Evolutionary conservation across 2,888 invertebrate genomes (phyloP), one percentile per base, ranked within the genome.

Genomic region (Rotaria macrura): DNA sequence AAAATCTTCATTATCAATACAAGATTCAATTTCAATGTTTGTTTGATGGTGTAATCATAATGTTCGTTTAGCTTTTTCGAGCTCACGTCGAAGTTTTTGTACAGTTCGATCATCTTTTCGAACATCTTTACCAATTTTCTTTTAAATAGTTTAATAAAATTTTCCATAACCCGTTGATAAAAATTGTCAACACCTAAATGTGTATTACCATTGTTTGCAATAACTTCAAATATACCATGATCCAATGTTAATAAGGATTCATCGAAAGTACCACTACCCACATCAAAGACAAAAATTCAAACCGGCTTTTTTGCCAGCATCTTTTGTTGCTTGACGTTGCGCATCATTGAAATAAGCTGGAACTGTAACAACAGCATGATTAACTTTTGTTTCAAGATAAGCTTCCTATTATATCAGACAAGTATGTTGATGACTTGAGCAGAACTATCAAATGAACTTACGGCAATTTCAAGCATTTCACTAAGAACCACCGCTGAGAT

Each of bases 331-430:
- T 92, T 98, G 98, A 92, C 99, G 94, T 92, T 99, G 99, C 87
- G 97, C 98, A 91, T 99, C 98, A 90, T 99, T 99, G 94, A 99
- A 99, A 92, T 99, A 99, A 49, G 97, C 96, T 14, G 96, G 96
- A 2, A 97, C 96, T 0, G 96, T 97, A 79, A 97, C 96, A 25
- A 96, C 96, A 87, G 95, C 95, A 89, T 95, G 93, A 0, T 93
- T 93, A 29, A 95, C 94, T 57, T 86, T 85, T 43, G 74, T 85
- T n/a, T 83, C 85, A 38, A 86, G 38, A 43, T 85, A 86, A 25
- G 86, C 79, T 57, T 86, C 86, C 54, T 54, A 54, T 25, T 5
- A 54, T 87, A 47, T 9, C 14, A 38, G 14, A 47, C 47, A 52
- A 52, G 14, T 17, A 52, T 52, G 17, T 12, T 12, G 17, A 52